These are phyloP conservation scores for Sebastes minor DNA, from an alignment of 2,797 vertebrate genomes.

Conservation along the genomic window DNA sequence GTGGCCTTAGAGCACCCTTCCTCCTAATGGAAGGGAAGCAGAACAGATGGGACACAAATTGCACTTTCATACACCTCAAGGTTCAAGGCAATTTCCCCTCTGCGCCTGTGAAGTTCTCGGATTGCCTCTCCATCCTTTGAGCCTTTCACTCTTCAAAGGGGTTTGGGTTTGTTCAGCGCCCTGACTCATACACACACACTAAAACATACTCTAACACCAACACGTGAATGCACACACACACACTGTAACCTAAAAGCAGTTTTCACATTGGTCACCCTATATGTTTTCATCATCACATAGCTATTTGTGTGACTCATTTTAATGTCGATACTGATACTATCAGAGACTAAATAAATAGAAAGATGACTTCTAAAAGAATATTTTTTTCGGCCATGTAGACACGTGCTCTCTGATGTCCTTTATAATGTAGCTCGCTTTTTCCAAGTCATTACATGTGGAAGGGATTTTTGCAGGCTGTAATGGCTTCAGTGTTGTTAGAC, in stretches of 20 bases:
- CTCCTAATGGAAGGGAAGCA: constrained; percentile 85
- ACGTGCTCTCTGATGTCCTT: constrained; percentile 1
- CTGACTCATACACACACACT: constrained; percentile 52
- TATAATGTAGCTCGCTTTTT: neutral
- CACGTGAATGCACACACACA: constrained; percentile 12
- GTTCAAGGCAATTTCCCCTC: constrained; percentile 86
- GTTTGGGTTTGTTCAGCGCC: constrained; percentile 78
- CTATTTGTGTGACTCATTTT: constrained; percentile 46
- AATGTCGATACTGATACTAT: constrained; percentile 27
- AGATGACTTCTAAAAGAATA: constrained; percentile 4
- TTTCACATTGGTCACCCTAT: constrained; percentile 32
- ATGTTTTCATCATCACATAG: constrained; percentile 42
- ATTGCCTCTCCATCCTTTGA: constrained; percentile 86
- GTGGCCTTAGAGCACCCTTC: constrained; percentile 81
- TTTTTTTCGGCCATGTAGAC: constrained; percentile 18
- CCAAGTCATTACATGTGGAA: constrained; percentile 1
- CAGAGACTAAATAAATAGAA: constrained; percentile 39
- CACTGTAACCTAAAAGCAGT: constrained; percentile 32
- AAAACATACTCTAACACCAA: constrained; percentile 40
- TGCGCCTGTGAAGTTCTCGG: constrained; percentile 84
- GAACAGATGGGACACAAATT: constrained; percentile 89
- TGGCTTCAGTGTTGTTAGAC: neutral
- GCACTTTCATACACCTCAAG: constrained; percentile 85
- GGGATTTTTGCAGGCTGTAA: neutral
- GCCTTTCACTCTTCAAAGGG: constrained; percentile 85